Base-by-base conservation (phyloP, 2,888 invertebrate genomes). In the Auanema freiburgensis region DNA sequence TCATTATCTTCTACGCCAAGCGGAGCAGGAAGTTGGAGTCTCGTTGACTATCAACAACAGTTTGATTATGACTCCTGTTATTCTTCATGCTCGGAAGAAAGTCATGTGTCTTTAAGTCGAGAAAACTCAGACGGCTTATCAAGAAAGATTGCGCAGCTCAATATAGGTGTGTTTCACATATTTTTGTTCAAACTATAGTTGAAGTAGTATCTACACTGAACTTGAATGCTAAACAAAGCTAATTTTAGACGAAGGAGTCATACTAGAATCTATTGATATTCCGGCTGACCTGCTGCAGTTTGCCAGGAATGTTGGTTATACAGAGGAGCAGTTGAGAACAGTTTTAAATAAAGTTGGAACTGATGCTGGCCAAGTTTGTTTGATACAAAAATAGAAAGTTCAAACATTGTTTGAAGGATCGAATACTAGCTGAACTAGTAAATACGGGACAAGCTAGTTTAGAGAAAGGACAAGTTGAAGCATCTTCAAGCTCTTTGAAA, bases 271-370 rank as follows among this genome's bases (percentile, higher is more conserved):
- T 10, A n/a, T 12, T 16, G 55, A 23, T 8, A 21, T 40, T 40
- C 66, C 66, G 6, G 33, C 42, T 11, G 62, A 89, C 56, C 88
- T 91, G 81, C 90, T 93, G 68, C 93, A 94, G 85, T 94, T 93
- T 84, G 93, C 92, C 0, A 87, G 93, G 59, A 93, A 93, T 85
- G 86, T 95, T 71, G 95, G 95, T 49, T 96, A 94, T 85, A 91
- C 92, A 0, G 93, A 94, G 84, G 88, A 89, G 51, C 88, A 92
- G 68, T 91, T 94, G 6, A 90, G 91, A 76, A 89, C 89, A 0
- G 94, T 92, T 0, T 84, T 95, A 49, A 89, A 89, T 74, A 90
- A 91, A 77, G 86, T 94, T n/a, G 93, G 93, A 0, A 88, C 91
- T 0, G 89, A 90, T 73, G 67, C 69, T 0, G 73, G 65, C 46